Evolutionary conservation across 2,113 vertebrate species (phyloP), one percentile per base, ranked within the genome.

Genomic region (Motacilla alba): DNA sequence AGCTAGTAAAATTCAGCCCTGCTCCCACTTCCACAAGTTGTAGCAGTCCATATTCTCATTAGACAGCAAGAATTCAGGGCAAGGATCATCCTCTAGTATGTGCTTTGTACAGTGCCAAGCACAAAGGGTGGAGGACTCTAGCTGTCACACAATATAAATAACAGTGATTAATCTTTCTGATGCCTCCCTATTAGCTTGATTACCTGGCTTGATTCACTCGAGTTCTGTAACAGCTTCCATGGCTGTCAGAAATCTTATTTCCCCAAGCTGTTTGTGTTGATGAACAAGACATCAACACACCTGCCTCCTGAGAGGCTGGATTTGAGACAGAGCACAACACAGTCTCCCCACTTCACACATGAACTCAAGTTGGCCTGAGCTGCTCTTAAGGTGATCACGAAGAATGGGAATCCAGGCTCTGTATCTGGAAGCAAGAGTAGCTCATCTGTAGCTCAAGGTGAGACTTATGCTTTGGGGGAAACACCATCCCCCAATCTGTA

Each of bases 211-310:
- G 87, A 96, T 85, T 91, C 84, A 87, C 59, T 53, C 24, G 1
- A 94, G 55, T 46, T 77, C 75, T 77, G 35, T 77, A 93, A 94
- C 18, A 66, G 53, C 37, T 94, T 87, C 49, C 0, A 1, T 82
- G 75, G 70, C 63, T 93, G 43, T 87, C 68, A 95, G 56, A 85
- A 95, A 93, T 74, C 33, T 83, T 80, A 83, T 67, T 91, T 91
- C 72, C 86, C 90, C 37, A 83, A 85, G 59, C 43, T 74, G 87
- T 85, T 91, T 83, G 67, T 63, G n/a, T 2, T 63, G 64, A 58
- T 82, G 87, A 70, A 80, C 85, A 84, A 82, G 66, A 15, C 0
- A 35, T 21, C 83, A 88, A 77, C 46, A 85, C 46, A 94, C 22
- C 80, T 94, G 87, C 46, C 77, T 87, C 23, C 59, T 39, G 50